These are phyloP conservation scores for Plusia festucae DNA, from an alignment of 2,888 invertebrate species.

Conservation along the genomic window DNA sequence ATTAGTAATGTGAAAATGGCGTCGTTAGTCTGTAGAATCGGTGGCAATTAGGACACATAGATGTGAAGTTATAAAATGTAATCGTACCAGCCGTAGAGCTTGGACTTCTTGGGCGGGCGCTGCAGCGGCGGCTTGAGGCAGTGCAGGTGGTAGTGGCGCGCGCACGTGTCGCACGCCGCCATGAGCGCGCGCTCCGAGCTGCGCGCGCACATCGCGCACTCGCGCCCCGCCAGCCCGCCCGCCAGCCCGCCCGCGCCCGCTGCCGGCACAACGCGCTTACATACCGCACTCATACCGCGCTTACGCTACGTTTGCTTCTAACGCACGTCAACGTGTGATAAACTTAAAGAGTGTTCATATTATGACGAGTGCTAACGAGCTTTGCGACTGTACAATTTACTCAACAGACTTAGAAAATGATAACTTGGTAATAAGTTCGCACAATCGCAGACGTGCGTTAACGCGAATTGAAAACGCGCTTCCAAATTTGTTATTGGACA, in stretches of 20 bases:
- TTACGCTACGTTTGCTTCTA: background rate
- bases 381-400: too few relatives aligned
- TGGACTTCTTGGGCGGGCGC: slow-evolving; percentile 98
- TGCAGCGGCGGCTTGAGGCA: slow-evolving; percentile 98
- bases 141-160: slow-evolving; percentile 96
- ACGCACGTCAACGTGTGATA: too few relatives aligned
- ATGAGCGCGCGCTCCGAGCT: slow-evolving; percentile 97
- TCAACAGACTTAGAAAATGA: too few relatives aligned
- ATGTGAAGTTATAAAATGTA: background rate
- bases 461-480: too few relatives aligned
- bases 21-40: too few relatives aligned
- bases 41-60: background rate
- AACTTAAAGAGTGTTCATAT: too few relatives aligned
- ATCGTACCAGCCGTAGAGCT: slow-evolving; percentile 95
- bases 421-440: too few relatives aligned
- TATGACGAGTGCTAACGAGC: too few relatives aligned
- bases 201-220: slow-evolving; percentile 96
- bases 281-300: too few relatives aligned
- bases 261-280: background rate
- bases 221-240: slow-evolving; percentile 88
- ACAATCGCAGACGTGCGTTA: too few relatives aligned
- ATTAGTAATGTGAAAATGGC: too few relatives aligned
- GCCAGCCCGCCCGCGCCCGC: background rate
- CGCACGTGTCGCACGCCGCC: slow-evolving; percentile 98
- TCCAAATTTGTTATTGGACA: too few relatives aligned